Evolutionary conservation across 1,140 invertebrate species (phyloP).

Genomic region (Phenacoccus solenopsis): DNA sequence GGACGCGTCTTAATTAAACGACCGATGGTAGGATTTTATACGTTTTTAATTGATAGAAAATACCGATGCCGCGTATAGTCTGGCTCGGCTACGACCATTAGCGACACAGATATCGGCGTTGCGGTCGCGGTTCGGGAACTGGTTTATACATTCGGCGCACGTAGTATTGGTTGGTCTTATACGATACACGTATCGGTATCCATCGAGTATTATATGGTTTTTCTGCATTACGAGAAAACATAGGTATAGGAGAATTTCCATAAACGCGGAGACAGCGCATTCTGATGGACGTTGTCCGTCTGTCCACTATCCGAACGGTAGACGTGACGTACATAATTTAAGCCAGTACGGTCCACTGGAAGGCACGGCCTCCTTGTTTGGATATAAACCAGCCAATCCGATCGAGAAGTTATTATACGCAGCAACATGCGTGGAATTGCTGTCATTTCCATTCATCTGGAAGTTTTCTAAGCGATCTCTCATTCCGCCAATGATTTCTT

Average conservation of each 20-base stretch:
- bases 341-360: constrained; percentile 7
- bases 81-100: neutral
- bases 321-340: constrained; percentile 17
- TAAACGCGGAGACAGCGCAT: constrained; percentile 16
- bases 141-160: constrained; percentile 6
- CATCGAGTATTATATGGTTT: neutral
- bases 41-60: constrained; percentile 17
- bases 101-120: neutral
- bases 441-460: constrained; percentile 13
- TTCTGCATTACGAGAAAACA: neutral
- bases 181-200: constrained; percentile 3
- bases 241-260: neutral
- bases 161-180: constrained; percentile 11
- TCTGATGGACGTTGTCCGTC: constrained; percentile 14
- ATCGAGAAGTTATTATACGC: neutral
- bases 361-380: constrained; percentile 15
- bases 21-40: neutral
- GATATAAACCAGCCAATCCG: constrained; percentile 10
- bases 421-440: neutral
- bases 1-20: neutral
- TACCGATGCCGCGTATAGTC: neutral
- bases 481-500: constrained; percentile 12
- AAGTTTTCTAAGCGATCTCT: constrained; percentile 6
- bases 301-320: neutral
- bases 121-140: neutral